Evolutionary conservation across 2,797 vertebrate species (phyloP).

Genomic region (Hippocampus kuda): DNA sequence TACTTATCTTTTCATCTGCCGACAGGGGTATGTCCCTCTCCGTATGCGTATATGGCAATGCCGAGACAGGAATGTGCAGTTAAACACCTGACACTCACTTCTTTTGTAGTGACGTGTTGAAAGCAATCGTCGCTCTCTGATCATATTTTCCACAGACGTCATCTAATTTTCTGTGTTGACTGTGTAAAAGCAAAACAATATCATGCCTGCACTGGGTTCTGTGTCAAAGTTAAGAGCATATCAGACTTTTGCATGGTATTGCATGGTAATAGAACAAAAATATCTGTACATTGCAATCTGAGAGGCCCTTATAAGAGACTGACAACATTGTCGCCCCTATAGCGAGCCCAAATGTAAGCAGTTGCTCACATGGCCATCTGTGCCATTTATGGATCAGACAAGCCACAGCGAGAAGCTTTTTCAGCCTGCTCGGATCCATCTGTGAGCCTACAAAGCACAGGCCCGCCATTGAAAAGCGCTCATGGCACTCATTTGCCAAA

Average conservation of each 20-base stretch:
- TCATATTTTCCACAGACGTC: no score
- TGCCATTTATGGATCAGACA: conserved; percentile 13
- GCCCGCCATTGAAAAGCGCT: conserved; percentile 11
- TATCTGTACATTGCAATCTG: neutral
- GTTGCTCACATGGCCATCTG: conserved; percentile 12
- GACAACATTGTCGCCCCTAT: conserved; percentile 3
- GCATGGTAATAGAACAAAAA: neutral
- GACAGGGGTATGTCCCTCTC: no score
- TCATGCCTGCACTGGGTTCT: neutral
- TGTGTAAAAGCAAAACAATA: no score
- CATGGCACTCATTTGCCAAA: conserved; percentile 25
- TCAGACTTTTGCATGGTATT: neutral
- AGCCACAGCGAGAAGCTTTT: conserved; percentile 10
- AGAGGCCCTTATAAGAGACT: neutral
- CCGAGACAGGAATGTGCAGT: no score
- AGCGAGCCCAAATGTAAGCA: neutral
- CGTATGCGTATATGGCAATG: no score
- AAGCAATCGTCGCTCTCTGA: no score
- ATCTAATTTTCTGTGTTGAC: no score
- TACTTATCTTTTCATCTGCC: no score
- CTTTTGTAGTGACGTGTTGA: no score
- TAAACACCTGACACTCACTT: no score
- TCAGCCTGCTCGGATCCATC: conserved; percentile 20
- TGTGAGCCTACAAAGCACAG: conserved; percentile 8
- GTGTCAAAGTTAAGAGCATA: neutral